Evolutionary conservation across 2,113 vertebrate genomes (phyloP), one percentile per base, ranked within the genome.

Genomic region (Lophotis ruficrista): DNA sequence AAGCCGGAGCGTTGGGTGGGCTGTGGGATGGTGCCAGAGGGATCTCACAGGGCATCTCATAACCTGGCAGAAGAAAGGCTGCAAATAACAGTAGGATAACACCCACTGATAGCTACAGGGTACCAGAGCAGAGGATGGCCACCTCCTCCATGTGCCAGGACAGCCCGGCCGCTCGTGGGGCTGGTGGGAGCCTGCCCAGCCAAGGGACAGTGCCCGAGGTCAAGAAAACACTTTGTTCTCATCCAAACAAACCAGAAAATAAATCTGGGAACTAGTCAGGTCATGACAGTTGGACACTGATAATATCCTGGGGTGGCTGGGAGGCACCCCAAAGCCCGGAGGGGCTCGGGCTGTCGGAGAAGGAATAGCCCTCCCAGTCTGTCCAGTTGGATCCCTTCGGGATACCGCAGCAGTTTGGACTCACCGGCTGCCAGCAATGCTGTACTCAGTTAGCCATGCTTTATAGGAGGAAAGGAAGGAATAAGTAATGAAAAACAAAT

Each of bases 161-260:
- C 47, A 80, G 65, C 37, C 30, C 1, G 2, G 25, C 10, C 4
- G 0, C 48, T 54, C 3, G 1, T 0, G 2, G 28, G 31, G 37
- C 37, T 56, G 60, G 66, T 35, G 80, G 65, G 70, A 93, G 7
- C n/a, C 60, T 48, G 30, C 30, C 24, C 35, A 10, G 22, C 25
- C 9, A 6, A 65, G 20, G 4, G 1, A n/a, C 72, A 15, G 22
- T 30, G 73, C 47, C 54, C 2, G 2, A 73, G 48, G 60, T 73
- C 68, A 60, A 78, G 60, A 64, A 72, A 79, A 88, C 41, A 37
- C 12, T 11, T 68, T 60, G n/a, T 61, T 81, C 48, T 69, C 50
- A 11, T n/a, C 33, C 71, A 80, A 57, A 75, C 35, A 57, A 54
- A 38, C 31, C 3, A 1, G 58, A 64, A 68, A 87, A 81, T 47